phyloP scores from a whole-genome alignment of 2,113 vertebrate genomes.

The Cyprinodon variegatus region DNA sequence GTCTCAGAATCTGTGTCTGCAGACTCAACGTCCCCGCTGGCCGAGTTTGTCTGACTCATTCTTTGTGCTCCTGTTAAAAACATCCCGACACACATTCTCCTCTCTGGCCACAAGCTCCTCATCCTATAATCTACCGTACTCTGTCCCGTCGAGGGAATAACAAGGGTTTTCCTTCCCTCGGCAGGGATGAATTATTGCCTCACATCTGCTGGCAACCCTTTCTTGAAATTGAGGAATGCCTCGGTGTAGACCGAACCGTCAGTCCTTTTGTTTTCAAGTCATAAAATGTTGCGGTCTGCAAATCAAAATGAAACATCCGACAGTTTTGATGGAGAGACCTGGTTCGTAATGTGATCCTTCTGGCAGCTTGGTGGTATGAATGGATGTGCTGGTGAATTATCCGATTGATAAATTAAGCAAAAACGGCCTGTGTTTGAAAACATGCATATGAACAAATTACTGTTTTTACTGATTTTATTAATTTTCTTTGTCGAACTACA shows the following conservation, averaged over 20 bases:
- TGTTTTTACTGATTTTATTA: not conserved
- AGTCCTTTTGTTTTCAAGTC: not conserved
- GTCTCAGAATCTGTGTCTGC: constrained; percentile 30
- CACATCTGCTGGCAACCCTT: not conserved
- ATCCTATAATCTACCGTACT: constrained; percentile 43
- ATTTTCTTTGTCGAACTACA: not conserved
- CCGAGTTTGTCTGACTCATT: constrained; percentile 45
- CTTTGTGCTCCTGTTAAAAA: constrained; percentile 53
- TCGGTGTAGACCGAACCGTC: not conserved
- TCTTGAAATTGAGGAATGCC: not conserved
- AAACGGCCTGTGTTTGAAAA: not conserved
- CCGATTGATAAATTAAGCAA: not conserved
- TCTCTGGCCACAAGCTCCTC: constrained; percentile 36
- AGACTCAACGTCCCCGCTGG: constrained; percentile 50
- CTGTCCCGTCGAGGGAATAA: constrained; percentile 36
- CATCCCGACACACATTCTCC: constrained; percentile 56
- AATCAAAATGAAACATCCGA: not conserved
- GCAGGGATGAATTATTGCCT: constrained; percentile 34
- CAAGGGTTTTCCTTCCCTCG: constrained; percentile 31
- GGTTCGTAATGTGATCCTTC: not conserved
- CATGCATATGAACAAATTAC: not conserved
- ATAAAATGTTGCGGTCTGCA: not conserved
- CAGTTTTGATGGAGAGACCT: not conserved
- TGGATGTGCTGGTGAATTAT: not conserved
- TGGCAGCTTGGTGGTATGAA: constrained; percentile 44